Evolutionary conservation across 1,140 invertebrate genomes (phyloP).

Genomic region (Halesus radiatus): DNA sequence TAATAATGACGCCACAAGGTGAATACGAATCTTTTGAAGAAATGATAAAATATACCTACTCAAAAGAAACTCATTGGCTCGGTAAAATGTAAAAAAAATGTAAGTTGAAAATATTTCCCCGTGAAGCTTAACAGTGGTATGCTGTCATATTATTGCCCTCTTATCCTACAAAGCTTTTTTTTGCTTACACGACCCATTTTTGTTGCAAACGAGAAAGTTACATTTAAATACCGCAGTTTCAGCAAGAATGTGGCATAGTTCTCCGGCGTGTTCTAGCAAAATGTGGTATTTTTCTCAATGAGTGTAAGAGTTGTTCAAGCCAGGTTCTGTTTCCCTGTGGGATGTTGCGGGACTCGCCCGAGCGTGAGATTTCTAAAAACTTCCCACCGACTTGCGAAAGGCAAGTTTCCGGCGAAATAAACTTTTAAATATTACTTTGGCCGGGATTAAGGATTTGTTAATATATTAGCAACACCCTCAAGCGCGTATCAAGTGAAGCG

Average conservation of each 20-base stretch:
- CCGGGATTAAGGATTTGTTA: slow-evolving; percentile 35
- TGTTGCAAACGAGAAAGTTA: not conserved
- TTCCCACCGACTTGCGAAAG: slow-evolving; percentile 25
- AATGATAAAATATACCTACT: too few relatives aligned
- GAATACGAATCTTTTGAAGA: too few relatives aligned
- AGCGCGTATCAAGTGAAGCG: slow-evolving; percentile 32
- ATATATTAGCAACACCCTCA: slow-evolving; percentile 18
- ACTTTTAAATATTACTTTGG: slow-evolving; percentile 51
- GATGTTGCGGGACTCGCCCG: not conserved
- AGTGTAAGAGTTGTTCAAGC: not conserved
- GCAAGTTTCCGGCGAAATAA: slow-evolving; percentile 33
- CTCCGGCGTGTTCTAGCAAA: not conserved
- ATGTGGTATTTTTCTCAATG: slow-evolving; percentile 26
- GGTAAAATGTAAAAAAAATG: too few relatives aligned
- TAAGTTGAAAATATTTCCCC: too few relatives aligned
- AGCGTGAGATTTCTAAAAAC: slow-evolving; percentile 45
- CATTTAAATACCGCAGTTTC: not conserved
- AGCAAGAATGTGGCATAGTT: slow-evolving; percentile 14
- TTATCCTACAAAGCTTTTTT: too few relatives aligned
- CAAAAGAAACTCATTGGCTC: too few relatives aligned
- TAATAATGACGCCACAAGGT: too few relatives aligned
- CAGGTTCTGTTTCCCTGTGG: slow-evolving; percentile 26
- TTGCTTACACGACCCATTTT: not conserved
- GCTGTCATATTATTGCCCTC: too few relatives aligned
- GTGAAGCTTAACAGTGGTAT: too few relatives aligned